Conservation (phyloP, 2,888 invertebrate genomes). For the Ophonus ardosiacus region DNA sequence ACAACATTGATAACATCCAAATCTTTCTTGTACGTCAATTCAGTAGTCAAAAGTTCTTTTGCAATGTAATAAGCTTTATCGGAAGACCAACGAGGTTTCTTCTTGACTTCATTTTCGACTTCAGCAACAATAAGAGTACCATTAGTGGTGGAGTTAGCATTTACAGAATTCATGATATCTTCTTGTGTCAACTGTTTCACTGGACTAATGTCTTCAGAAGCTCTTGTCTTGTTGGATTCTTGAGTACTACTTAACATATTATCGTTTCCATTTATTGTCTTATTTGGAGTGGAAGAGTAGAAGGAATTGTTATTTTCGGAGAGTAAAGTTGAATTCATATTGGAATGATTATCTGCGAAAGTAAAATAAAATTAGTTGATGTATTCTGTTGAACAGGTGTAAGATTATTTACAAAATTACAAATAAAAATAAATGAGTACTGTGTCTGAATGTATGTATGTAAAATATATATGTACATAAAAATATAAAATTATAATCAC, state of each 20-base stretch:
- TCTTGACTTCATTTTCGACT: constrained; percentile 74
- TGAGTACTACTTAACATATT: constrained; percentile 74
- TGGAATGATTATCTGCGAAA: constrained; percentile 65
- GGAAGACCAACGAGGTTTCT: constrained; percentile 80
- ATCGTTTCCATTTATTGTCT: constrained; percentile 69
- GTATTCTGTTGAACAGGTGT: not conserved
- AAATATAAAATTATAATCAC: constrained; percentile 14
- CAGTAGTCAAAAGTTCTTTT: constrained; percentile 96
- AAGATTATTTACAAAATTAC: not conserved
- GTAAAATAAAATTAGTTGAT: not conserved
- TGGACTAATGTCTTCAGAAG: constrained; percentile 69
- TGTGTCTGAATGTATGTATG: constrained; percentile 33
- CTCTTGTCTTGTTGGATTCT: constrained; percentile 74
- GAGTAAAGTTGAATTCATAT: constrained; percentile 58
- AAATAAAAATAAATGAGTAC: constrained; percentile 26
- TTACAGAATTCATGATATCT: constrained; percentile 74
- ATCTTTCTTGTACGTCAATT: constrained; percentile 96
- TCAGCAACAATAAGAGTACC: constrained; percentile 74
- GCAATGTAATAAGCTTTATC: constrained; percentile 90
- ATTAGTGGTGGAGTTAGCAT: constrained; percentile 72
- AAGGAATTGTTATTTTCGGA: constrained; percentile 73
- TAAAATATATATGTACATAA: constrained; percentile 26
- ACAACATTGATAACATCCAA: constrained; percentile 94
- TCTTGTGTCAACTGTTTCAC: constrained; percentile 71
- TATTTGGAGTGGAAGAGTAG: constrained; percentile 76